Evolutionary conservation across 2,797 vertebrate species (phyloP), one percentile per base, ranked within the genome.

Genomic region (Acomys russatus): DNA sequence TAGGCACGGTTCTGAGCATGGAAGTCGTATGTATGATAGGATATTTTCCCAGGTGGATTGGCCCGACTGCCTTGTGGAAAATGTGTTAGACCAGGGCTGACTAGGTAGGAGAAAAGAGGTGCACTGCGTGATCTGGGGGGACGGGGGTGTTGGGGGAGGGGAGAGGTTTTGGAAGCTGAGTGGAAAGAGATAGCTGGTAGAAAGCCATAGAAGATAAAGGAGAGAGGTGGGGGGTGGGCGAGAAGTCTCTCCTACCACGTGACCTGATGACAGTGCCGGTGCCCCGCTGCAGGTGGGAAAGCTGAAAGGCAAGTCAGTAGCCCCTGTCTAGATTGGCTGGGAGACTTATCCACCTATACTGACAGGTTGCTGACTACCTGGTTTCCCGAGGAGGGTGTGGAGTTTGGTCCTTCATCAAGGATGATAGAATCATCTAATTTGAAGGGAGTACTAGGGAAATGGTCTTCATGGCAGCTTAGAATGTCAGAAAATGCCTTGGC

Each of bases 401-500:
- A 82, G 44, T 59, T 78, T 54, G 23, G 64, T 74, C 59, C 74
- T 59, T 86, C 84, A 78, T 18, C 23, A 70, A 91, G 63, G 78
- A 79, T 74, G 68, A 61, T 30, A 77, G 71, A 79, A 59, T 77
- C n/a, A 94, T 89, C 87, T 38, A 63, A 82, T 54, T n/a, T 44
- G 5, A 87, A 44, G 38, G 51, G 10, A 82, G 30, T 25, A 33
- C 66, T 68, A 88, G 90, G 73, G 61, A 91, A 76, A 88, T 49
- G 4, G 94, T 88, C 97, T 88, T 88, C 61, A 51, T 23, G 73
- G n/a, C 71, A 78, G 35, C 91, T 90, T 95, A 78, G 87, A 94
- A 90, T 33, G 11, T 70, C 77, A 30, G 71, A 84, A 59, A 44
- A 44, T 88, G 49, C 83, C 74, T 94, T 91, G 84, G 71, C 76